These are phyloP conservation scores for Anarsia innoxiella DNA, from an alignment of 2,888 invertebrate genomes.

Conservation along the genomic window DNA sequence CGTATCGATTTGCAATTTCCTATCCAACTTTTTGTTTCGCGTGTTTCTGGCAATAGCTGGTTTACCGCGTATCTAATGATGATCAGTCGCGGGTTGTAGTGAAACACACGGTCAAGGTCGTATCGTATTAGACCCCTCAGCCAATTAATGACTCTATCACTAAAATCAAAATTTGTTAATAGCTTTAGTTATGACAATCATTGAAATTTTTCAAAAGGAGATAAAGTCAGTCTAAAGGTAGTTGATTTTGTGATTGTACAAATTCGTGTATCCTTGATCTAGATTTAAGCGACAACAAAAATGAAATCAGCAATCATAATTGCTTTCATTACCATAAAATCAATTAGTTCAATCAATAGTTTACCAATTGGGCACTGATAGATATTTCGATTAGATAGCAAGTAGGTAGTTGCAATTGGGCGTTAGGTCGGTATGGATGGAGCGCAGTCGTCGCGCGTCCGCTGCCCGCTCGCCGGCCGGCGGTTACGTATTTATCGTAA, in stretches of 20 bases:
- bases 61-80: conserved; percentile 8
- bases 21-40: no score
- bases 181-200: no score
- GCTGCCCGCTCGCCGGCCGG: conserved; percentile 1
- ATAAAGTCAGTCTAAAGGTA: no score
- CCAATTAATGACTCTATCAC: no score
- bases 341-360: neutral
- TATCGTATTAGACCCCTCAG: no score
- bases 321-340: conserved; percentile 8
- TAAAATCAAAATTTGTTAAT: no score
- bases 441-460: neutral
- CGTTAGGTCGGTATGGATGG: neutral
- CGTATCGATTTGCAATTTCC: no score
- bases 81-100: conserved; percentile 10
- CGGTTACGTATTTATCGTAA: conserved; percentile 9
- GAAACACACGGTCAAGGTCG: conserved; percentile 14
- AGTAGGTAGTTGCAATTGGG: neutral
- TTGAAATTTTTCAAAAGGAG: no score
- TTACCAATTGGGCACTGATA: neutral
- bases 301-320: conserved; percentile 3
- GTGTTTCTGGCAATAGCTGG: no score
- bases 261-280: no score
- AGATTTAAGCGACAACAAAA: conserved; percentile 5
- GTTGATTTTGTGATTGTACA: no score
- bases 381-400: neutral